Evolutionary conservation across 2,113 vertebrate species (phyloP), one percentile per base, ranked within the genome.

Genomic region (Leptobrachium ailaonicum): DNA sequence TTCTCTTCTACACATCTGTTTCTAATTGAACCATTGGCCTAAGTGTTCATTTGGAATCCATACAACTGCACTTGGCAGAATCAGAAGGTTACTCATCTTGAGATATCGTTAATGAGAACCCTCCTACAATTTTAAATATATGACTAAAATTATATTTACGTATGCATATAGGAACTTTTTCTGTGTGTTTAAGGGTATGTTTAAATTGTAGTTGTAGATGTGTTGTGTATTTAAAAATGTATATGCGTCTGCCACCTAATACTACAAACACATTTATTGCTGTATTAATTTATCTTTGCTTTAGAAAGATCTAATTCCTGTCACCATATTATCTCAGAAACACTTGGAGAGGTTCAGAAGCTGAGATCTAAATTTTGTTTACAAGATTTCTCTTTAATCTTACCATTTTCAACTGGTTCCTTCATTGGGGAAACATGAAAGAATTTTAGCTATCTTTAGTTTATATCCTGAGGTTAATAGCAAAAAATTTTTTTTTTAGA

Each of bases 11-110:
- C 14, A 77, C 76, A 77, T 77, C 41, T 77, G 76, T 56, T 77
- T 54, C 14, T 77, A 77, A 77, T 77, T 60, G 41, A 45, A 77
- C 42, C 41, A 69, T 14, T 69, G 67, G 67, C 67, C 66, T 54
- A n/a, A 77, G 41, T 77, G 42, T 70, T 77, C 41, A 44, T 50
- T 77, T 62, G 41, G n/a, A 77, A 44, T 20, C 41, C 40, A 66
- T 54, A 70, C 56, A 56, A 58, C 56, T 69, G 69, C 53, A 32
- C 44, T 77, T 67, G 76, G 66, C 53, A 77, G 6, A 4, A 9
- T 32, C 20, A 41, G 32, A 45, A 47, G 40, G 53, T 50, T 41
- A 45, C 63, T 67, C 32, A 45, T 68, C 50, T 45, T 53, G 32
- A 40, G 50, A 68, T 20, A 56, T 67, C 50, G 66, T 67, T 53